Conservation (phyloP, 2,113 vertebrate species). For the Platycercus adscitus region DNA sequence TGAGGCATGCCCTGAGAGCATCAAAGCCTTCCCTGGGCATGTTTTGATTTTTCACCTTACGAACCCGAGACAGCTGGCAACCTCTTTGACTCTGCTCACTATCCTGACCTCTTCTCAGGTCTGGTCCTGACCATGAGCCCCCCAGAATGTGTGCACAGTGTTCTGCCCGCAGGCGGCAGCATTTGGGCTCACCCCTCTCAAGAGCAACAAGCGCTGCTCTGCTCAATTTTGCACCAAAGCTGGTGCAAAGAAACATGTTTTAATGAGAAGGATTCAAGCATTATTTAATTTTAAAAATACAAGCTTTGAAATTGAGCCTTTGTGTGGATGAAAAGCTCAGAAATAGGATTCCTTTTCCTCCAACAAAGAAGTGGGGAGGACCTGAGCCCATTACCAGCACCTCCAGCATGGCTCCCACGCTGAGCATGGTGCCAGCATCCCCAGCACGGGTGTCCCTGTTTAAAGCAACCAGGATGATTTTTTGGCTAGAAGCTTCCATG, state of each 20-base stretch:
- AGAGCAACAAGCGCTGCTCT: neutral
- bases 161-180: neutral
- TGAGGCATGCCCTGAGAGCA: neutral
- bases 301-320: neutral
- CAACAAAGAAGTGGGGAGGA: neutral
- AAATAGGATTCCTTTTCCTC: neutral
- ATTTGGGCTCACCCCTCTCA: neutral
- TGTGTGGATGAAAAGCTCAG: neutral
- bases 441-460: neutral
- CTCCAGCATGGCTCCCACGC: rapidly evolving
- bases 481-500: neutral
- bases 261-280: neutral
- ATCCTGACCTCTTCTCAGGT: neutral
- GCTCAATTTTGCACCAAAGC: neutral
- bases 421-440: neutral
- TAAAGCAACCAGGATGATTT: neutral
- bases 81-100: neutral
- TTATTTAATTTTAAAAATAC: neutral
- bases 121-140: rapidly evolving
- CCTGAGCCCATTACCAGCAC: neutral
- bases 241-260: neutral
- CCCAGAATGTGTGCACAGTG: rapidly evolving
- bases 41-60: neutral
- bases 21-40: neutral
- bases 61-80: neutral